Conservation (phyloP, 2,797 vertebrate species). For the Cryptoprocta ferox region DNA sequence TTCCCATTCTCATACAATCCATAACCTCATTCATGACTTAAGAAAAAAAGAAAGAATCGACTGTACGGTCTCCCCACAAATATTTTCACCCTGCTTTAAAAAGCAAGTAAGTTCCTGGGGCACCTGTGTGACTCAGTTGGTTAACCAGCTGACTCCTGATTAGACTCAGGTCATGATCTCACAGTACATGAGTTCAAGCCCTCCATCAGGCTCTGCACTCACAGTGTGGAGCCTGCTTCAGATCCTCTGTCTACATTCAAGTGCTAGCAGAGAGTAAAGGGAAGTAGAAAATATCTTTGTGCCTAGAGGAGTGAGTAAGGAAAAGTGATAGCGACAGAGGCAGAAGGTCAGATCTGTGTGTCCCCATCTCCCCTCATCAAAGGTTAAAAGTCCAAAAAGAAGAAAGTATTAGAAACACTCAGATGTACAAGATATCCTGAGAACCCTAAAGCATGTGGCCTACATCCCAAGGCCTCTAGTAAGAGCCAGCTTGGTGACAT, state of each 20-base stretch:
- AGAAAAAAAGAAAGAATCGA: neutral
- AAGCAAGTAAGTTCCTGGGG: neutral
- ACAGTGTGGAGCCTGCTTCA: too few species aligned
- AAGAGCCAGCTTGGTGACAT: neutral
- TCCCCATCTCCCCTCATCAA: neutral
- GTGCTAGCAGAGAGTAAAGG: neutral
- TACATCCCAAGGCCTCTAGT: neutral
- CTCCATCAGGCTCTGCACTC: too few species aligned
- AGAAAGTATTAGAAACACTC: neutral
- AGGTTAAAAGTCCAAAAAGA: neutral
- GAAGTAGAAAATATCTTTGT: neutral
- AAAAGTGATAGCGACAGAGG: neutral
- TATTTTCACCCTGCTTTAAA: conserved; percentile 27
- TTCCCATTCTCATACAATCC: neutral
- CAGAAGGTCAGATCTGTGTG: neutral
- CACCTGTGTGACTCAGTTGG: too few species aligned
- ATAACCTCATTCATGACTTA: conserved; percentile 24
- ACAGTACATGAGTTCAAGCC: too few species aligned
- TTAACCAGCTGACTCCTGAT: too few species aligned
- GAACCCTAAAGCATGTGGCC: neutral
- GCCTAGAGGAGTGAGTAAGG: neutral
- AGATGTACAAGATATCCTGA: neutral
- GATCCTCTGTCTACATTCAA: neutral
- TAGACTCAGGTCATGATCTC: too few species aligned
- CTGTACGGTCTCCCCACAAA: neutral